Evolutionary conservation across 2,888 invertebrate species (phyloP).

Genomic region (Crematogaster levior): DNA sequence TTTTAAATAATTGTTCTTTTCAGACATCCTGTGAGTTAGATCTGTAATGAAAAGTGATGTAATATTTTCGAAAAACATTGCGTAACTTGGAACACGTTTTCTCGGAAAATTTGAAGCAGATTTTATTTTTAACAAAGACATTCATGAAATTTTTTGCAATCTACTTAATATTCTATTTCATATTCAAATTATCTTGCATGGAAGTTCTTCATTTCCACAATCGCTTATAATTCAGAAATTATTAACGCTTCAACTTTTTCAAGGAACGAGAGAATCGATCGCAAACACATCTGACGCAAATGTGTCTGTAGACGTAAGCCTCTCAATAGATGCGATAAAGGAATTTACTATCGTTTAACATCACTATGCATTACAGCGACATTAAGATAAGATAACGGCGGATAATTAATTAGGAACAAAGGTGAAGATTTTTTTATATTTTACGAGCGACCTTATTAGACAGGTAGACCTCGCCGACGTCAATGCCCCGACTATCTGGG

Average conservation of each 20-base stretch:
- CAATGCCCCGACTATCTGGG: constrained; percentile 69
- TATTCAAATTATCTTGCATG: not conserved
- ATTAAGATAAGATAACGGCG: constrained; percentile 19
- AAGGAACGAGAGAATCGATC: not conserved
- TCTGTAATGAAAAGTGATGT: not conserved
- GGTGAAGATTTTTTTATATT: not conserved
- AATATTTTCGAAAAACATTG: not conserved
- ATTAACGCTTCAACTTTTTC: not conserved
- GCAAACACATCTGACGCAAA: not conserved
- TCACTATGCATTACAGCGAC: not conserved
- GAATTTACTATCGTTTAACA: constrained; percentile 9
- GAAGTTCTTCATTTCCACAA: not conserved
- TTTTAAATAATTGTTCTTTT: not conserved
- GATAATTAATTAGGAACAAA: not conserved
- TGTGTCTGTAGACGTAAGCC: not conserved
- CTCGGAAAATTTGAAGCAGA: not conserved
- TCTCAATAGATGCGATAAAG: not conserved
- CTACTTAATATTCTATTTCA: not conserved
- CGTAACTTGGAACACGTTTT: not conserved
- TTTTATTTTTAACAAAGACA: not conserved
- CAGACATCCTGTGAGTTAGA: not conserved
- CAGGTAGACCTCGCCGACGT: constrained; percentile 14
- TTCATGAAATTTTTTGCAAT: not conserved
- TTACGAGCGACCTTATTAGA: not conserved
- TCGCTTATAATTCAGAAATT: not conserved